phyloP scores from a whole-genome alignment of 2,888 invertebrate species.

The Athripsodes cinereus region DNA sequence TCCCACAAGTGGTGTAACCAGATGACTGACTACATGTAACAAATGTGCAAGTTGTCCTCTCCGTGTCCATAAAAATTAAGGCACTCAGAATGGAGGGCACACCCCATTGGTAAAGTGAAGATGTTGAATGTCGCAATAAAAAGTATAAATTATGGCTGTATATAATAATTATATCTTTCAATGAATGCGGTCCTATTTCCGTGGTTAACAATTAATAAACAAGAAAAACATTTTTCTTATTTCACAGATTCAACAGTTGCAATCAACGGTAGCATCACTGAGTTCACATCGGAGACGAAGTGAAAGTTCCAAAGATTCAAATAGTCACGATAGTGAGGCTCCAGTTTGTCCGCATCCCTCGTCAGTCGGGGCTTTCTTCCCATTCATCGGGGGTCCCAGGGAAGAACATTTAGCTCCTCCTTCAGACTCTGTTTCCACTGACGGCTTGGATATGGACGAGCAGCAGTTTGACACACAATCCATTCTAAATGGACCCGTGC shows the following conservation, averaged over 20 bases:
- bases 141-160: too few species aligned
- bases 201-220: too few species aligned
- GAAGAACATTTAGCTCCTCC: constrained; percentile 32
- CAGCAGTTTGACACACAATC: constrained; percentile 64
- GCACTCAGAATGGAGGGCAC: too few species aligned
- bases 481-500: constrained; percentile 57
- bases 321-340: neutral
- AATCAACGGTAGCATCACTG: neutral
- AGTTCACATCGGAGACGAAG: constrained; percentile 1
- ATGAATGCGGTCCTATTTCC: too few species aligned
- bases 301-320: constrained; percentile 8
- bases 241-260: neutral
- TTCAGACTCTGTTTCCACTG: constrained; percentile 47
- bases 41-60: too few species aligned
- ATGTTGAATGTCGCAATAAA: too few species aligned
- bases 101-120: too few species aligned
- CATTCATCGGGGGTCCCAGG: constrained; percentile 36
- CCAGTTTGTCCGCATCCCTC: constrained; percentile 26
- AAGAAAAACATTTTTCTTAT: too few species aligned
- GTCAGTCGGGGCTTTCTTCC: constrained; percentile 43
- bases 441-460: constrained; percentile 55
- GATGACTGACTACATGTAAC: too few species aligned
- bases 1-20: too few species aligned
- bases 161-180: too few species aligned
- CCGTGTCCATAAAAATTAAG: too few species aligned